Evolutionary conservation across 64 coral and sea anemone genomes (phyloP), one percentile per base, ranked within the genome.

Genomic region (Montipora foliosa): DNA sequence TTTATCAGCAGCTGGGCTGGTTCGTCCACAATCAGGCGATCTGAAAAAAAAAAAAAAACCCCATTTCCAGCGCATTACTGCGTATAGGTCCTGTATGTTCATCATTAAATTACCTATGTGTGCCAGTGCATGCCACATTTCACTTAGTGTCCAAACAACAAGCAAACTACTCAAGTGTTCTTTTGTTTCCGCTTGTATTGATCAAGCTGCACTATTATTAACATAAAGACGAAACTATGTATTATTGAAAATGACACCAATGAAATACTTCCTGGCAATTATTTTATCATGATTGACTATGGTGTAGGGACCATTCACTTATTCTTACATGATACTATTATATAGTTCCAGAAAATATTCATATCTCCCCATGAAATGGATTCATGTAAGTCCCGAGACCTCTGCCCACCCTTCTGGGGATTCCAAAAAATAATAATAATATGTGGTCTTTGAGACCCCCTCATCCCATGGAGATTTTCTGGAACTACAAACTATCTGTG

Each of bases 111-210:
- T 67, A 67, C 64, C 29, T 29, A 29, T 29, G 29, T 29, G 29
- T 29, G 29, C 29, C 64, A 15, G 64, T 67, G 3, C 64, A 67
- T 67, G 64, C 64, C 15, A 67, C 64, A 67, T 67, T 67, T 67
- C 64, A 67, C 64, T 67, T 67, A 67, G 64, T 67, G 64, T 67
- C 15, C 64, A 67, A 67, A 67, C 64, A n/a, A 67, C 64, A 67
- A 67, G 64, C 11, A 12, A 67, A 57, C 53, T 57, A 57, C 53
- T 57, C 0, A 57, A 67, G 64, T 67, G 64, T 67, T 67, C 64
- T 67, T 67, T 67, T 67, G 64, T 67, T 67, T 67, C 64, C 17
- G 15, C 1, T 17, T 17, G 64, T 14, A 13, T 67, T 67, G 64
- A 67, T 67, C 64, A 67, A 67, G 64, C 64, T 67, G 64, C 3